A percentile compares a stretch with the other conserved stretches of the same genome.
Conservation (phyloP, 2,113 vertebrate genomes). For the Microcebus jonahi region DNA sequence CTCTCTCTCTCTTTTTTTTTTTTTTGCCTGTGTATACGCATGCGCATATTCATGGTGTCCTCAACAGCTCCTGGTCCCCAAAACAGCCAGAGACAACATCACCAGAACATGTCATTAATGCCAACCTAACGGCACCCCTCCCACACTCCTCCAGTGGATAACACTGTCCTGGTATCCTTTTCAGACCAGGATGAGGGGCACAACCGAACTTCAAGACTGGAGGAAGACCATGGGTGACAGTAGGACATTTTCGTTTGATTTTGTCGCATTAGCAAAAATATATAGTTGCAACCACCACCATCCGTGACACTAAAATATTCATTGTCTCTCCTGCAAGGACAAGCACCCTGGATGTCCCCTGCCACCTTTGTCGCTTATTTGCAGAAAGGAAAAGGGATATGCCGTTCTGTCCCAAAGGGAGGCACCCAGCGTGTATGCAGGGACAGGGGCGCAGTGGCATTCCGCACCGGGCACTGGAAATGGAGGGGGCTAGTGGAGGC, state of each 20-base stretch:
- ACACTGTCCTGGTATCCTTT: neutral
- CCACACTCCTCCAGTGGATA: neutral
- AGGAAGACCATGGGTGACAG: neutral
- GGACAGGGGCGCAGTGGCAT: neutral
- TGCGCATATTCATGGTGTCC: too few relatives aligned
- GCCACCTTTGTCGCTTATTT: neutral
- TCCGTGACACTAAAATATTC: neutral
- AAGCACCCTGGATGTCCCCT: neutral
- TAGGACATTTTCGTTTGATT: neutral
- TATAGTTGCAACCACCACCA: neutral
- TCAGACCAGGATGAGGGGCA: neutral
- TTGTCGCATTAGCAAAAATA: neutral
- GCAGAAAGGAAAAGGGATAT: neutral
- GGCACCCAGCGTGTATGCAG: accelerated
- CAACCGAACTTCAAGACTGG: neutral
- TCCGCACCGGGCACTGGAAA: neutral
- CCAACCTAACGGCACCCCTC: neutral
- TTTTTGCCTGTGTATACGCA: too few relatives aligned
- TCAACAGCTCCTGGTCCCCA: neutral
- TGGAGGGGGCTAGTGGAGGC: accelerated
- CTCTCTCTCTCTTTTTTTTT: too few relatives aligned
- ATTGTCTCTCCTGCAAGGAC: too few relatives aligned
- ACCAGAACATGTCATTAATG: neutral
- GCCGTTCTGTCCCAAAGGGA: neutral
- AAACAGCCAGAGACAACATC: neutral